Conservation (phyloP, 2,797 vertebrate genomes). For the Trematomus bernacchii region DNA sequence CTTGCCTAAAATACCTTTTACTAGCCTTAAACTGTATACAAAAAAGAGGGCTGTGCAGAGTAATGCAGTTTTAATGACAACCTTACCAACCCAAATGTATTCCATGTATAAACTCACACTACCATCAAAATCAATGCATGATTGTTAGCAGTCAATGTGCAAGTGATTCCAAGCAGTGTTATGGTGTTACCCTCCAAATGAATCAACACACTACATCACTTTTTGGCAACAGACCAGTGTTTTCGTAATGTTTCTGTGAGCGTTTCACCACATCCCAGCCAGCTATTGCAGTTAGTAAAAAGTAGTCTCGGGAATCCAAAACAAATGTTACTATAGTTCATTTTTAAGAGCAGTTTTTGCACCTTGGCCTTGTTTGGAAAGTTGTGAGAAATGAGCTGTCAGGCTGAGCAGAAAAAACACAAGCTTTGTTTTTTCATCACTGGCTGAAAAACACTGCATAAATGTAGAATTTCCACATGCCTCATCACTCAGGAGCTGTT, state of each 20-base stretch:
- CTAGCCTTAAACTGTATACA: background rate
- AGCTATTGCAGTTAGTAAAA: background rate
- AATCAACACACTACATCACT: background rate
- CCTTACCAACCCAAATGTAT: background rate
- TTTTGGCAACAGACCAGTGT: background rate
- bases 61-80: background rate
- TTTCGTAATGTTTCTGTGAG: constrained; percentile 6
- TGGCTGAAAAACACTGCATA: background rate
- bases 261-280: constrained; percentile 10
- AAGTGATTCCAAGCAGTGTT: background rate
- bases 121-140: background rate
- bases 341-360: constrained; percentile 4
- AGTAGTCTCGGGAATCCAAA: background rate
- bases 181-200: background rate
- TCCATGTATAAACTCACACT: background rate
- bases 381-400: constrained; percentile 37
- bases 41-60: too few species aligned
- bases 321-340: background rate
- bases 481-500: background rate
- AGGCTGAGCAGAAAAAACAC: background rate
- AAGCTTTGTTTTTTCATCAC: background rate
- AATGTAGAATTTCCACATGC: constrained; percentile 25
- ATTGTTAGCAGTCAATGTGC: background rate
- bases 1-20: too few species aligned
- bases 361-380: background rate